These are phyloP conservation scores for Rhincodon typus DNA, from an alignment of 2,797 vertebrate species.

Conservation along the genomic window DNA sequence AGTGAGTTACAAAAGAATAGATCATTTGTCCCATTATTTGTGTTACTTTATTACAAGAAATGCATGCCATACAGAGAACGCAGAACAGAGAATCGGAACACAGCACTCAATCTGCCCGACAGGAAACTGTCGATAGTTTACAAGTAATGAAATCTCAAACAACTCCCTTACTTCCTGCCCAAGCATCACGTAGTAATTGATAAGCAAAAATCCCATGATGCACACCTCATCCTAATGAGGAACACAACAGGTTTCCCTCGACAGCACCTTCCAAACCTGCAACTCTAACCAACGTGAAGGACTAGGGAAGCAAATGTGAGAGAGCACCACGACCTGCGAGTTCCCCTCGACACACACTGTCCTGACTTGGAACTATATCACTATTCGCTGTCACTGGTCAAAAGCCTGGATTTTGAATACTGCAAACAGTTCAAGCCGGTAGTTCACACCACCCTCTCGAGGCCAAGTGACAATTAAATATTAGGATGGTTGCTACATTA, in stretches of 20 bases:
- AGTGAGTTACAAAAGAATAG: background rate
- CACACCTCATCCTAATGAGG: background rate
- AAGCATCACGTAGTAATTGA: background rate
- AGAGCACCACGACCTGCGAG: too few relatives aligned
- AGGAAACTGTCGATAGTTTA: background rate
- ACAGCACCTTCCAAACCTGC: too few relatives aligned
- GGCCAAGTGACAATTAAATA: slow-evolving; percentile 39
- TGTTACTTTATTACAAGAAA: background rate
- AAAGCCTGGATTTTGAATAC: too few relatives aligned
- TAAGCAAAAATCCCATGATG: background rate
- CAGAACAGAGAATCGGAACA: background rate
- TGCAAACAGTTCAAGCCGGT: too few relatives aligned
- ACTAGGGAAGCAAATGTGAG: too few relatives aligned
- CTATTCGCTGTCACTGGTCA: too few relatives aligned
- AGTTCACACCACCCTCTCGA: too few relatives aligned
- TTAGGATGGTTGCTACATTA: slow-evolving; percentile 29
- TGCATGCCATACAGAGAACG: background rate
- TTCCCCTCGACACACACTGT: too few relatives aligned
- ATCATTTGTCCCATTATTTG: background rate
- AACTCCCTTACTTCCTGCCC: background rate
- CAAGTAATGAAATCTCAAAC: background rate
- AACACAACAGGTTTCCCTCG: too few relatives aligned
- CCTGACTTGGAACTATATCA: too few relatives aligned
- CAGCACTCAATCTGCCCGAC: background rate
- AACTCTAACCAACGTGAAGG: too few relatives aligned